Evolutionary conservation across 2,888 invertebrate genomes (phyloP), one percentile per base, ranked within the genome.

Genomic region (Diachrysia chrysitis): DNA sequence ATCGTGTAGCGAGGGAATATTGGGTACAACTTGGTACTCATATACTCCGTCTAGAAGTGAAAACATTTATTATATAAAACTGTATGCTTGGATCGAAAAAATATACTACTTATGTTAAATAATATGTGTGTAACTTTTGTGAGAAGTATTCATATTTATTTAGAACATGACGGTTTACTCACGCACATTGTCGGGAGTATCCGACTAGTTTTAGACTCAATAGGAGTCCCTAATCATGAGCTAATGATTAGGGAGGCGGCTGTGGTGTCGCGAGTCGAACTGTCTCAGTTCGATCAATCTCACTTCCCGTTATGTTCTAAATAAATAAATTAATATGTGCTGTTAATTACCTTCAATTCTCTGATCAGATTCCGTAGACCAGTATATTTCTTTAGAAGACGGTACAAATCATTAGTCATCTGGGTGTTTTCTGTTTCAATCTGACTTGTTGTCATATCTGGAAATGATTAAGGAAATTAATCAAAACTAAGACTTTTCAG

Each of bases 1-100:
- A 99, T 98, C 71, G 98, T 98, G 96, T 99, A 99, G 60, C 99
- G 97, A 32, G 99, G 98, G 88, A 99, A 97, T 94, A 99, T 98
- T 76, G 99, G 99, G 92, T 98, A 99, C 87, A 98, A 96, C 95
- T 99, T 99, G 65, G 98, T 98, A 90, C 97, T 98, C 86, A 97
- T 97, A 95, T 99, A 99, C 87, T 98, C 98, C 79, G 97, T 96
- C 98, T 98, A 96, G 71, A 95, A 96, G 80, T 4, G 48, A 29
- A 79, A 61, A 64, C 55, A 51, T 63, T 16, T 16, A 29, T n/a
- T 16, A 42, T 42, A 16, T 12, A 0, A 46, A 21, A 21, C 0
- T 0, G 29, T 69, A 57, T 12, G 0, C 6, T 0, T 54, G 6
- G 19, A 19, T 16, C 12, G 6, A 1, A 29, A 29, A 29, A 29